Base-by-base conservation (phyloP, 2,888 invertebrate genomes). In the Zaprionus bogoriensis region DNA sequence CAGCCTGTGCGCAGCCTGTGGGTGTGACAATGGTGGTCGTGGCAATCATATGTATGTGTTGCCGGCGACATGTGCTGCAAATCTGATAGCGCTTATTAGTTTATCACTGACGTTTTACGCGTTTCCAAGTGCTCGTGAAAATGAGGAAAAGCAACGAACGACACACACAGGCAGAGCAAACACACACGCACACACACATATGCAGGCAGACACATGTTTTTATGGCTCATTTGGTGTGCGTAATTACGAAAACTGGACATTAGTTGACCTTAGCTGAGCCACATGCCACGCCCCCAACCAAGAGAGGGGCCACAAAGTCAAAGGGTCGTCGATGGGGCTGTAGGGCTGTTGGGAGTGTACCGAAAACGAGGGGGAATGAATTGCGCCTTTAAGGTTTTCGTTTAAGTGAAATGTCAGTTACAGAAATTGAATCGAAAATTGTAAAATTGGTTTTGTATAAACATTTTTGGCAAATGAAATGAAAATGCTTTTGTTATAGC, bases 321-420 rank as follows among this genome's bases (percentile, higher is more conserved):
- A 72, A 68, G 74, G 74, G 74, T 71, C 63, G 42, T 23, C 25
- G 36, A 12, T 0, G 14, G 27, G 22, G 23, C 19, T 3, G 28
- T 10, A 17, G n/a, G 38, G 20, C n/a, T n/a, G n/a, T n/a, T n/a
- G n/a, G 53, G n/a, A 22, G 25, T 19, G 4, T 23, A 10, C 9
- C 27, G 28, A 1, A 22, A n/a, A 9, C 5, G 28, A 19, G 4
- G 38, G 23, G 28, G 53, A 65, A 70, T 68, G 70, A 80, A 67
- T 77, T 86, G 72, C 85, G 88, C 89, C 89, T 90, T 89, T 86
- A 90, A 90, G 89, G 89, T 87, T 90, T 90, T 87, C 87, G 89
- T 89, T 90, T 90, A 90, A 90, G 88, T 88, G 81, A 88, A 90
- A 90, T 89, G 90, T 91, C 90, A 90, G 75, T 71, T 86, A 69